Evolutionary conservation across 2,888 invertebrate genomes (phyloP), one percentile per base, ranked within the genome.

Genomic region (Quadroppia sp.): DNA sequence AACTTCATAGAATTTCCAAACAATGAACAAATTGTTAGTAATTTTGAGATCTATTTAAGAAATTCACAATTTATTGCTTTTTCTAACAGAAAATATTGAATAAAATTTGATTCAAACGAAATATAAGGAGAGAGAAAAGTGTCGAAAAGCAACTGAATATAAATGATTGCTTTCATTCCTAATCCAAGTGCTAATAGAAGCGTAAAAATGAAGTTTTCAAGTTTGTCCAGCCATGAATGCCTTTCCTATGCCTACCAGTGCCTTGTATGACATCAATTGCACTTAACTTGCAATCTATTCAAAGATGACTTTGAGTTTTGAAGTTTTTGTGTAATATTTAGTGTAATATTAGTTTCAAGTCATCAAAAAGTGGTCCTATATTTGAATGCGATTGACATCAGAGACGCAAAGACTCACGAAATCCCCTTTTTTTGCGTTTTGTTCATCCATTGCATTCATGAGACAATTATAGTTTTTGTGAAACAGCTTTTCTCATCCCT

Each of bases 401-500:
- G 25, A 56, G n/a, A 50, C 20, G 59, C 59, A 59, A 9, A 56
- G n/a, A 50, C 20, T 28, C 59, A 59, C 59, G 59, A 59, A 59
- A 59, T 59, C 28, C 59, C 17, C 50, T 50, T 59, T 59, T 50
- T 59, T 28, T 59, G 59, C 59, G 4, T 59, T 59, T 30, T 30
- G 59, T 32, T 59, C 59, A 59, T 59, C 59, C 59, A 59, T 59
- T 17, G 28, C 59, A 59, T 59, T 17, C 4, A 13, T 30, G 30
- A 59, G 59, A 59, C 59, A 59, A 59, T 59, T 59, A 59, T 59
- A 59, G 59, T 59, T 59, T 59, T 30, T 59, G 59, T 56, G 3
- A 56, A 56, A 56, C 30, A 17, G 2, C 15, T 59, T 59, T 59
- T 59, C 32, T 59, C 59, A 32, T 32, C 15, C 32, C 59, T 32